phyloP scores from a whole-genome alignment of 2,797 vertebrate genomes.

The Gadopsis marmoratus region DNA sequence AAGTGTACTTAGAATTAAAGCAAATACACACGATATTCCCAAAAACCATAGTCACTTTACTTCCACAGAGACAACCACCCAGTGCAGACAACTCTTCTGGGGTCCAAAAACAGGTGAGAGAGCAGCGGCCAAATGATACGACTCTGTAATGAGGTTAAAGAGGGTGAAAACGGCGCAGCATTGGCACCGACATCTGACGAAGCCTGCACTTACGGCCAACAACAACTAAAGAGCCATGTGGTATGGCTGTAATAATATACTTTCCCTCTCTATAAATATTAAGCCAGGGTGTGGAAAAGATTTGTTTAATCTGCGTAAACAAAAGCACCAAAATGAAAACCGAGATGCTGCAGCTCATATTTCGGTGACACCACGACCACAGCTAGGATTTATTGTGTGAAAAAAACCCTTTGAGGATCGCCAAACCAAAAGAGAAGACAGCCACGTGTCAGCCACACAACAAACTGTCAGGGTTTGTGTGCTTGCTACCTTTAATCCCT shows the following conservation, averaged over 20 bases:
- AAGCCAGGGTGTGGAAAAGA: too few relatives aligned
- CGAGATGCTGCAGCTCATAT: not conserved
- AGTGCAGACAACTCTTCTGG: not conserved
- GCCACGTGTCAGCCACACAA: not conserved
- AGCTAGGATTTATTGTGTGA: not conserved
- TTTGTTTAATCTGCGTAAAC: not conserved
- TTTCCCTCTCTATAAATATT: not conserved
- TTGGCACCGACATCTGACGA: constrained; percentile 1
- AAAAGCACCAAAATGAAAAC: constrained; percentile 4
- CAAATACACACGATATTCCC: not conserved
- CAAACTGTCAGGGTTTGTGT: not conserved
- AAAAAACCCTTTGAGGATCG: not conserved
- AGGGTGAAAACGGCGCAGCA: not conserved
- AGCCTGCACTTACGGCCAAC: not conserved
- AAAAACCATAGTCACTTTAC: not conserved
- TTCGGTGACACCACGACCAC: not conserved
- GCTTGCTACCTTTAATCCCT: not conserved
- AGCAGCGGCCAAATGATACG: not conserved
- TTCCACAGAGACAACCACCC: not conserved
- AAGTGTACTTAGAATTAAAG: not conserved
- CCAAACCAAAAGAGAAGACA: not conserved
- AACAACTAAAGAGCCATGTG: not conserved
- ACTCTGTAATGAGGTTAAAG: constrained; percentile 7
- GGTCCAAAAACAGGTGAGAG: not conserved
- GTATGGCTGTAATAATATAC: not conserved